These are phyloP conservation scores for Paralichthys olivaceus DNA, from an alignment of 2,113 vertebrate genomes.

Conservation along the genomic window DNA sequence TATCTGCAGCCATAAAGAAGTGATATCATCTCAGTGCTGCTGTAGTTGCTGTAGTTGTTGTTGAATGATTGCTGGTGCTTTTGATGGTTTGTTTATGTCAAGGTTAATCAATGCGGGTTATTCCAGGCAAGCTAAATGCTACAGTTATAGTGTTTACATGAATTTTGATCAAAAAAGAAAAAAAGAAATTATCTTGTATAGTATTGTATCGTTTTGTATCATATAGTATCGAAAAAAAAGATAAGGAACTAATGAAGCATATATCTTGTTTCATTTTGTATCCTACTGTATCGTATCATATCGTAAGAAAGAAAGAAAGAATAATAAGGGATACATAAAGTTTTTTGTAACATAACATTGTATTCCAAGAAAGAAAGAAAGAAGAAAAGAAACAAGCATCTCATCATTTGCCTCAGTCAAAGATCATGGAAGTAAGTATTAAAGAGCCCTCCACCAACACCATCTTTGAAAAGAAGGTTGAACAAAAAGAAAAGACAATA, in stretches of 20 bases:
- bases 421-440: not conserved
- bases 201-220: too few species aligned
- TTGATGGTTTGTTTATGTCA: constrained; percentile 23
- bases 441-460: not conserved
- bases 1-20: not conserved
- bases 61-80: constrained; percentile 1
- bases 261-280: too few species aligned
- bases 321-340: not conserved
- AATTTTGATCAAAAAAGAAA: not conserved
- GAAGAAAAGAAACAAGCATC: not conserved
- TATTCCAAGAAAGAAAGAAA: not conserved
- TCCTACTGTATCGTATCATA: not conserved
- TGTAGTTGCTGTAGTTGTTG: not conserved
- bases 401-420: not conserved
- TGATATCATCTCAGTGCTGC: not conserved
- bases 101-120: not conserved
- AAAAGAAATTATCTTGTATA: not conserved
- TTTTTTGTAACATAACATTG: not conserved
- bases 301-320: not conserved
- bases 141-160: not conserved
- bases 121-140: not conserved
- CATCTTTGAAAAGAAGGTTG: not conserved
- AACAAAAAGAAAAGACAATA: not conserved
- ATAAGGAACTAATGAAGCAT: too few species aligned
- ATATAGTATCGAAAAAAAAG: too few species aligned